These are phyloP conservation scores for Ophion costatus DNA, from an alignment of 2,888 invertebrate genomes.

Conservation along the genomic window DNA sequence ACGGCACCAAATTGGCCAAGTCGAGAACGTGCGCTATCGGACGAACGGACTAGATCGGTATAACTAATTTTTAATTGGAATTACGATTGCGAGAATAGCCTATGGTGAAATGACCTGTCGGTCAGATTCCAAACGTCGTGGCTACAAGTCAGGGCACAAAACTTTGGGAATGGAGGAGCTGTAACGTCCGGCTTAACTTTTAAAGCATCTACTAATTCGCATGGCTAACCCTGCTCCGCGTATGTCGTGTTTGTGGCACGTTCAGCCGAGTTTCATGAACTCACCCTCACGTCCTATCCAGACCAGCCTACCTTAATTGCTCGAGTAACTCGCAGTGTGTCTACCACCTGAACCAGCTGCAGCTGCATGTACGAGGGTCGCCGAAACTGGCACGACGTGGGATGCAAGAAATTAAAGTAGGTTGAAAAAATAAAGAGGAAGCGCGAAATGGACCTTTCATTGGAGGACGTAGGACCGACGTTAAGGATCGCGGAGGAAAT, in stretches of 20 bases:
- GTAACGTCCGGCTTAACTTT: slow-evolving; percentile 62
- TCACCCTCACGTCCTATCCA: slow-evolving; percentile 41
- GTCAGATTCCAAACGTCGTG: not conserved
- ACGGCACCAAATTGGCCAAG: too few species aligned
- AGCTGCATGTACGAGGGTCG: slow-evolving; percentile 1
- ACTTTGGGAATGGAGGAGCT: slow-evolving; percentile 12
- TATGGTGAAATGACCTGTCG: slow-evolving; percentile 3
- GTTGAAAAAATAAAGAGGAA: not conserved
- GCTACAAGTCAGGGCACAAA: not conserved
- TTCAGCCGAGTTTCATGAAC: slow-evolving; percentile 30
- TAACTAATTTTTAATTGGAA: not conserved
- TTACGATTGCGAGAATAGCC: not conserved
- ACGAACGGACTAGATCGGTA: too few species aligned
- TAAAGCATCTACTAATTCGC: slow-evolving; percentile 66
- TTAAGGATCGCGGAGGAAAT: not conserved
- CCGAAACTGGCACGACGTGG: too few species aligned
- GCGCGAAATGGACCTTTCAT: not conserved
- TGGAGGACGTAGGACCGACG: not conserved
- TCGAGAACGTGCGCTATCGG: not conserved
- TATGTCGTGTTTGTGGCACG: slow-evolving; percentile 45
- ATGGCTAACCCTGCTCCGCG: slow-evolving; percentile 64
- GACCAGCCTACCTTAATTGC: slow-evolving; percentile 49
- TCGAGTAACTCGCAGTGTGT: slow-evolving; percentile 57
- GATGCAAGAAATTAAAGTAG: not conserved
- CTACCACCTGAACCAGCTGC: slow-evolving; percentile 42